Percentiles rank a stretch among this genome's conserved stretches.
These are phyloP conservation scores for Cataglyphis rosenhaueri DNA, from an alignment of 2,888 invertebrate species.

Conservation along the genomic window DNA sequence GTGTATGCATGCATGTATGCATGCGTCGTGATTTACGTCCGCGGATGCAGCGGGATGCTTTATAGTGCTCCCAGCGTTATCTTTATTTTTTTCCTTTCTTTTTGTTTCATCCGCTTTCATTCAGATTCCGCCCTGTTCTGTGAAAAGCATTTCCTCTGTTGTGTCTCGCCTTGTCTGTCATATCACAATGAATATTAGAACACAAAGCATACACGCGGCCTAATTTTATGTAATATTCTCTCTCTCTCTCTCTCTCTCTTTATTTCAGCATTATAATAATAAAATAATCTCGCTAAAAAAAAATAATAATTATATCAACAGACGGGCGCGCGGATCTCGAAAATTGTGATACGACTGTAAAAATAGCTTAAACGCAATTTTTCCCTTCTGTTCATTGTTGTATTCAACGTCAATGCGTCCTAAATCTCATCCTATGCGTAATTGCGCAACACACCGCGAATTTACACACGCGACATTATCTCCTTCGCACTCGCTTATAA, in stretches of 20 bases:
- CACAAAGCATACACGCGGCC: background rate
- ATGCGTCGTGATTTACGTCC: conserved; percentile 81
- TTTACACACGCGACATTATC: conserved; percentile 54
- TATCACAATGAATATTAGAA: background rate
- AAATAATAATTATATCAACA: background rate
- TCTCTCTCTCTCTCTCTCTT: no score
- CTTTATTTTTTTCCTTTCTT: conserved; percentile 39
- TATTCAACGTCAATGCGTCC: background rate
- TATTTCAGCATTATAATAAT: background rate
- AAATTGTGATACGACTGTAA: background rate
- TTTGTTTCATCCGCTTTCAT: conserved; percentile 6
- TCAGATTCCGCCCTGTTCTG: conserved; percentile 32
- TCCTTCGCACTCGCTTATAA: conserved; percentile 53
- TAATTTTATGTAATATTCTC: background rate
- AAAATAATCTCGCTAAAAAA: background rate
- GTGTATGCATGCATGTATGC: conserved; percentile 68
- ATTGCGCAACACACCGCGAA: conserved; percentile 42
- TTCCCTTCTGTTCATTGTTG: background rate
- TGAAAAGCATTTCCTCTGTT: conserved; percentile 55
- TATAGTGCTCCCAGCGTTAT: conserved; percentile 68
- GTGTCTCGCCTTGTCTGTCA: background rate
- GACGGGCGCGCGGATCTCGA: background rate
- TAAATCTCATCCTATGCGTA: conserved; percentile 5
- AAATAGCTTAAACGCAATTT: background rate
- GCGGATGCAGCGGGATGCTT: conserved; percentile 78